phyloP scores from a whole-genome alignment of 2,797 vertebrate species.

The Benthosema pterotum region DNA sequence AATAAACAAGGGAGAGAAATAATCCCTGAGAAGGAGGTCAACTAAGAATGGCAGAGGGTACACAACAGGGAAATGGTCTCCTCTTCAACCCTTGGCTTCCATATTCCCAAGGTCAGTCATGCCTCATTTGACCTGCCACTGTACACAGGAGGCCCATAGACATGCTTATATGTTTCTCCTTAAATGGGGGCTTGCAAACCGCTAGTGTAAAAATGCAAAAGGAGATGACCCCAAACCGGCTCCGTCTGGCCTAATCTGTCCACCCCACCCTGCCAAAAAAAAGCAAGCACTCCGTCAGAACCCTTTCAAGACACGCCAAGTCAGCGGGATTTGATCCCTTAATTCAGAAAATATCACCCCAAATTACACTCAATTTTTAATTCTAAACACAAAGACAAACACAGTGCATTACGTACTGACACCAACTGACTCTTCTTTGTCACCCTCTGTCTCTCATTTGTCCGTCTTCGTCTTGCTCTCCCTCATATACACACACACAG shows the following conservation, averaged over 20 bases:
- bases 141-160: conserved; percentile 40
- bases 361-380: too few relatives aligned
- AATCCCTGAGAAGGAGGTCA: conserved; percentile 27
- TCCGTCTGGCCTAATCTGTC: background rate
- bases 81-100: conserved; percentile 36
- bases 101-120: conserved; percentile 50
- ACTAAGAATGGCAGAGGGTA: conserved; percentile 19
- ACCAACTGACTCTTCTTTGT: background rate
- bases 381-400: background rate
- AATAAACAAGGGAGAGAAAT: background rate
- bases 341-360: too few relatives aligned
- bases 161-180: conserved; percentile 23
- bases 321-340: too few relatives aligned
- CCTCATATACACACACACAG: conserved; percentile 29
- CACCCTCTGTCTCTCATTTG: too few relatives aligned
- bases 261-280: background rate
- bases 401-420: background rate
- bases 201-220: conserved; percentile 17
- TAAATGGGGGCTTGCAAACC: conserved; percentile 32
- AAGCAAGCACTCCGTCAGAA: background rate
- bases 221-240: background rate
- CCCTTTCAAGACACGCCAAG: background rate
- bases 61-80: conserved; percentile 29
- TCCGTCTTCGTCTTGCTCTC: background rate
- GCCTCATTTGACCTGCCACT: conserved; percentile 37